Conservation (phyloP, 2,797 vertebrate species). For the Sebastes hubbsi region DNA sequence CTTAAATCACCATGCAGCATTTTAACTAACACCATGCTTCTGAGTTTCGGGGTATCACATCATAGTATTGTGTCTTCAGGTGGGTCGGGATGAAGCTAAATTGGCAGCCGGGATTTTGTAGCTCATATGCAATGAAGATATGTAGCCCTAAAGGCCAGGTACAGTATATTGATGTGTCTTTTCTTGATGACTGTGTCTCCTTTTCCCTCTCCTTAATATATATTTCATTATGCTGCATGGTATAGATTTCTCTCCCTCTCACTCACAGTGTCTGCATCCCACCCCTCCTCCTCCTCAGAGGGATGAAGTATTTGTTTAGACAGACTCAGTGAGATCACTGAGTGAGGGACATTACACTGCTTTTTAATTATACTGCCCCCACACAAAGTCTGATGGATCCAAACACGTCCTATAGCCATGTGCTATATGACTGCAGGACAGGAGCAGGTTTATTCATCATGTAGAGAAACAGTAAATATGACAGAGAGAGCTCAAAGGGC, state of each 20-base stretch:
- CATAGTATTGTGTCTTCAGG: neutral
- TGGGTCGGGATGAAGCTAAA: constrained; percentile 7
- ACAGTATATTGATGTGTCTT: neutral
- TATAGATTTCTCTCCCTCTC: constrained; percentile 3
- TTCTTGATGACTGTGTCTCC: constrained; percentile 13
- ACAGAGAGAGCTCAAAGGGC: neutral
- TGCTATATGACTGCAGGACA: constrained; percentile 19
- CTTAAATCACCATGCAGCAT: neutral
- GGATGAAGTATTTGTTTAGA: constrained; percentile 63
- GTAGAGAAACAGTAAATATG: constrained; percentile 11
- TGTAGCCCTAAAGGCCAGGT: neutral
- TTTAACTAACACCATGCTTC: constrained; percentile 1
- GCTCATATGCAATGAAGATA: constrained; percentile 5
- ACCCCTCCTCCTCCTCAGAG: constrained; percentile 19
- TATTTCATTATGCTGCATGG: constrained; percentile 16
- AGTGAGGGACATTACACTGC: constrained; percentile 11
- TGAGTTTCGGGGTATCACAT: neutral
- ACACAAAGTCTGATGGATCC: neutral
- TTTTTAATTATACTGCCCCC: constrained; percentile 29
- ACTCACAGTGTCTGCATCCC: neutral
- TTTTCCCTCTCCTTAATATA: constrained; percentile 6
- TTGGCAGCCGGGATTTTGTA: neutral
- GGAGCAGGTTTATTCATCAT: constrained; percentile 33
- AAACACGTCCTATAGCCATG: constrained; percentile 2
- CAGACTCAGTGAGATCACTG: constrained; percentile 44